phyloP scores from a whole-genome alignment of 2,113 vertebrate species.

The Phalacrocorax aristotelis region DNA sequence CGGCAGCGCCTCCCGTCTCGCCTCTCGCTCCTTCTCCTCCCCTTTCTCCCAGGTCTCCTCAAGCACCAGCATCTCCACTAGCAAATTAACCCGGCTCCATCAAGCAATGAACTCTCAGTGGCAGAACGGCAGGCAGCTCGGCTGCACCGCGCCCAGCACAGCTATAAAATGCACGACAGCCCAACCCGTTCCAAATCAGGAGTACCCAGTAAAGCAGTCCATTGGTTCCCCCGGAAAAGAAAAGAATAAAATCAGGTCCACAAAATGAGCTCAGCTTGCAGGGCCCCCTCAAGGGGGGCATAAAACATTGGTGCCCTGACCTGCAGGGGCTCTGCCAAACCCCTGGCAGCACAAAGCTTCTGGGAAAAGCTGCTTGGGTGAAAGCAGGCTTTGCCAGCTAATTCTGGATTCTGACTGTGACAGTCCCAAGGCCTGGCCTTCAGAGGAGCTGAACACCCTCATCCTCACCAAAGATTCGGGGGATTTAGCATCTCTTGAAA shows the following conservation, averaged over 20 bases:
- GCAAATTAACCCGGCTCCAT: background rate
- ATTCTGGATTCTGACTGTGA: background rate
- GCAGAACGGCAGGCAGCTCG: background rate
- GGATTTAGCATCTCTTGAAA: background rate
- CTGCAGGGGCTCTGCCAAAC: background rate
- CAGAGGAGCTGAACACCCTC: background rate
- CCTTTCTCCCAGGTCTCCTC: background rate
- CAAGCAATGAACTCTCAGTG: fast-evolving
- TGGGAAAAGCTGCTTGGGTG: background rate
- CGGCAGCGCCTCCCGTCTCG: fast-evolving
- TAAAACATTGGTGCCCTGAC: background rate
- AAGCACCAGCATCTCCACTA: background rate
- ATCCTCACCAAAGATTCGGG: background rate
- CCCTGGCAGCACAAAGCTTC: fast-evolving
- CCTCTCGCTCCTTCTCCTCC: background rate
- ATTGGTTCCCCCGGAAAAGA: background rate
- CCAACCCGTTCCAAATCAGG: background rate
- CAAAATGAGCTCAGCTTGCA: background rate
- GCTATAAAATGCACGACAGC: background rate
- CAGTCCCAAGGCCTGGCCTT: background rate
- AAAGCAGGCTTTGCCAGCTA: background rate
- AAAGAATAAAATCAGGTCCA: background rate
- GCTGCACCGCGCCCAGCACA: background rate
- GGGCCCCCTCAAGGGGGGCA: background rate
- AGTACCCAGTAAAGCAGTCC: background rate